Conservation (phyloP, 2,797 vertebrate species). For the Chrosomus eos region DNA sequence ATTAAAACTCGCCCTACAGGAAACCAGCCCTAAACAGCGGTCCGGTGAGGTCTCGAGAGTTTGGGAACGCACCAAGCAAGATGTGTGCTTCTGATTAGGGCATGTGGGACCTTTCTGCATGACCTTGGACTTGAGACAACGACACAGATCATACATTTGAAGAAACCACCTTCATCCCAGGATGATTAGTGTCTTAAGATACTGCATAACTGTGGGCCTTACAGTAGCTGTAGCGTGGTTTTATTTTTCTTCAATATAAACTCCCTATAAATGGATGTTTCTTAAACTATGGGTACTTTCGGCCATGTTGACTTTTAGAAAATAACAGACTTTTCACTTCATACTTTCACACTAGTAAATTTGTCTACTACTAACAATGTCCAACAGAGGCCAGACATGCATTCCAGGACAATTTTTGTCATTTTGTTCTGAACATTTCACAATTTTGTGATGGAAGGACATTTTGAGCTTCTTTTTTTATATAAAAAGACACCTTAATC, state of each 20-base stretch:
- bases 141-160: conserved; percentile 44
- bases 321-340: neutral
- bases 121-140: conserved; percentile 61
- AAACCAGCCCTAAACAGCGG: conserved; percentile 64
- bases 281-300: neutral
- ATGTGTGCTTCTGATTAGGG: conserved; percentile 66
- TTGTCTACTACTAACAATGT: neutral
- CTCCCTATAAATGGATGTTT: neutral
- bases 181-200: conserved; percentile 46
- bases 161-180: conserved; percentile 55
- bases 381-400: neutral
- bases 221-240: conserved; percentile 16
- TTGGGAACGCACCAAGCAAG: conserved; percentile 45
- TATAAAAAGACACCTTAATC: neutral
- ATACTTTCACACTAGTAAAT: neutral
- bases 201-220: conserved; percentile 15
- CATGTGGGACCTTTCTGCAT: conserved; percentile 55
- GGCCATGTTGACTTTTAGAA: neutral
- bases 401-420: neutral
- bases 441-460: neutral
- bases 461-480: neutral
- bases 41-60: conserved; percentile 54
- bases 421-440: neutral
- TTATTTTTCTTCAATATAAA: conserved; percentile 15
- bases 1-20: conserved; percentile 73